These are phyloP conservation scores for Isurus oxyrinchus DNA, from an alignment of 2,113 vertebrate species.

Conservation along the genomic window DNA sequence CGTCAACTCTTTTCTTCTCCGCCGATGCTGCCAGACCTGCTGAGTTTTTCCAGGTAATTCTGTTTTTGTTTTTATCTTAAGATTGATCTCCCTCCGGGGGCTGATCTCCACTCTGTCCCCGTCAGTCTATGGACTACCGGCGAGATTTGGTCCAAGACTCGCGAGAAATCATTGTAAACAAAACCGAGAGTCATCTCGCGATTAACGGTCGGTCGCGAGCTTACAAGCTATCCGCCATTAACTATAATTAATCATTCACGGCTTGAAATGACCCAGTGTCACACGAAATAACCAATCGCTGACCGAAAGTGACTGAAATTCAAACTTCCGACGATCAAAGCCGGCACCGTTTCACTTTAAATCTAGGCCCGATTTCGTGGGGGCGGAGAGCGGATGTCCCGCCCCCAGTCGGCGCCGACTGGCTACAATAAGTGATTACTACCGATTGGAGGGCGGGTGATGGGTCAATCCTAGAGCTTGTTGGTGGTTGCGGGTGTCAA, in stretches of 20 bases:
- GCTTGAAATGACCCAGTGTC: too few relatives aligned
- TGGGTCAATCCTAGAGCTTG: rapidly evolving
- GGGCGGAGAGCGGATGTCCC: neutral
- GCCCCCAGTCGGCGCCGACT: neutral
- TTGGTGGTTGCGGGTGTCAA: neutral
- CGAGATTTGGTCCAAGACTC: neutral
- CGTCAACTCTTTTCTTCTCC: too few relatives aligned
- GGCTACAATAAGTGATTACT: neutral
- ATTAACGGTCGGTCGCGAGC: neutral
- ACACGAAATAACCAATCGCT: neutral
- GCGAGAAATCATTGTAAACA: conserved; percentile 11
- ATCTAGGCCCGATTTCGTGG: neutral
- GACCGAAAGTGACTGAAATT: neutral
- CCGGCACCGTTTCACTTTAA: neutral
- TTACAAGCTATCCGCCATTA: too few relatives aligned
- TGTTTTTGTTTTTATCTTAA: too few relatives aligned
- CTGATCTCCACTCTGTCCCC: too few relatives aligned
- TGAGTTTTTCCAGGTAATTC: too few relatives aligned
- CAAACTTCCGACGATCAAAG: neutral
- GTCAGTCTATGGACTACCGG: too few relatives aligned
- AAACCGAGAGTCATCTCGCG: neutral
- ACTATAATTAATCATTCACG: too few relatives aligned
- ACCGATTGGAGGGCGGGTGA: neutral
- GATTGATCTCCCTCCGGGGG: too few relatives aligned
- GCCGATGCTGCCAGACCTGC: too few relatives aligned